Conservation (phyloP, 2,797 vertebrate species). For the Enteromius paludinosus region DNA sequence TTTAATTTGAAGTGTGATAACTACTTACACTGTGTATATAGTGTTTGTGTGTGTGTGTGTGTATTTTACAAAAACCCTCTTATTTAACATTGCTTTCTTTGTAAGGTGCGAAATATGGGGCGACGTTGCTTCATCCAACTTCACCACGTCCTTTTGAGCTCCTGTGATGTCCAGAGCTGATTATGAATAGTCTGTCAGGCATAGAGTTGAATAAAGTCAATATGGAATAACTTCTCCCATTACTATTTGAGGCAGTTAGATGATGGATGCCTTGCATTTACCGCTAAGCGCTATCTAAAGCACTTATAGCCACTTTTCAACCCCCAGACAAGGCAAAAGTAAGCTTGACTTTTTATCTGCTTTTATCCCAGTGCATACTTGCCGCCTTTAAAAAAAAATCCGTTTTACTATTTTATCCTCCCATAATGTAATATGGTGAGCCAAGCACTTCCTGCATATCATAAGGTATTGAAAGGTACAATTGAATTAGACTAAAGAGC, state of each 20-base stretch:
- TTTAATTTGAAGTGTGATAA: not conserved
- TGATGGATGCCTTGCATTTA: constrained; percentile 64
- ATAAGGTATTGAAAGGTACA: constrained; percentile 81
- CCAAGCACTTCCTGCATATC: constrained; percentile 79
- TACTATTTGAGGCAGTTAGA: constrained; percentile 59
- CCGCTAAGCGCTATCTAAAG: constrained; percentile 57
- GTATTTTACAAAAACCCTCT: too few relatives aligned
- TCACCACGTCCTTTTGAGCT: not conserved
- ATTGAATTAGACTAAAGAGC: constrained; percentile 84
- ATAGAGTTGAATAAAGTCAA: constrained; percentile 56
- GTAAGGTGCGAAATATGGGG: not conserved
- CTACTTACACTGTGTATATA: not conserved
- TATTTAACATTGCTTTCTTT: not conserved
- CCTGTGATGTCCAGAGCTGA: constrained; percentile 43
- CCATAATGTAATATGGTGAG: constrained; percentile 77
- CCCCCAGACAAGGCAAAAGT: constrained; percentile 71
- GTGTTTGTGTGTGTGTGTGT: too few relatives aligned
- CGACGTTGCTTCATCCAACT: not conserved
- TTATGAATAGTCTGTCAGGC: constrained; percentile 58
- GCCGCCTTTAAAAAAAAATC: constrained; percentile 78
- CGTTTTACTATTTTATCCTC: constrained; percentile 72
- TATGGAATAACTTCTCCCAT: constrained; percentile 62
- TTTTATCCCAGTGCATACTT: constrained; percentile 77
- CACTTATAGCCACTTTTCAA: constrained; percentile 71
- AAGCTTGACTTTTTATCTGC: constrained; percentile 76